Evolutionary conservation across 1,140 invertebrate species (phyloP).

Genomic region (Drosophila kohkoa): DNA sequence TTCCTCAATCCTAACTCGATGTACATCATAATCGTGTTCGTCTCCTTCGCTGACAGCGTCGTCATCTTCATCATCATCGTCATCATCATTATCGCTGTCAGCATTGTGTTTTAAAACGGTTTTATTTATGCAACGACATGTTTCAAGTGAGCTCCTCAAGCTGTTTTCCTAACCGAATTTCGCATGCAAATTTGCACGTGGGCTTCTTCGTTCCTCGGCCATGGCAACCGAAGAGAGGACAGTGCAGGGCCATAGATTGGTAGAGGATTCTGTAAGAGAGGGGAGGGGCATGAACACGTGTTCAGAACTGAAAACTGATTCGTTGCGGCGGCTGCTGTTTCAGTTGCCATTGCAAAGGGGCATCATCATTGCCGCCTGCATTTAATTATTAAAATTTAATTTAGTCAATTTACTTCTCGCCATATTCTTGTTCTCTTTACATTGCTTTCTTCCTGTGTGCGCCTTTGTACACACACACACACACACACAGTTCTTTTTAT

Average conservation of each 20-base stretch:
- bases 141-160: slow-evolving; percentile 61
- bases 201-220: slow-evolving; percentile 8
- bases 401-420: slow-evolving; percentile 67
- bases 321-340: slow-evolving; percentile 23
- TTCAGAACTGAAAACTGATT: slow-evolving; percentile 7
- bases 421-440: neutral
- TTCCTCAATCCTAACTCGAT: neutral
- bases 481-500: slow-evolving; percentile 32
- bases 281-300: no score
- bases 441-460: slow-evolving; percentile 5
- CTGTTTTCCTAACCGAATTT: slow-evolving; percentile 78
- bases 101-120: slow-evolving; percentile 66
- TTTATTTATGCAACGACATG: slow-evolving; percentile 81
- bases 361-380: slow-evolving; percentile 45
- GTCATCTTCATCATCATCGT: slow-evolving; percentile 13
- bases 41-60: neutral
- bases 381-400: slow-evolving; percentile 84
- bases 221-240: neutral
- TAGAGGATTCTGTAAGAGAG: no score
- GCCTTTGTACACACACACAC: neutral
- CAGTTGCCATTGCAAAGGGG: slow-evolving; percentile 3
- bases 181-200: slow-evolving; percentile 81
- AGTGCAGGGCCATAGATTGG: no score
- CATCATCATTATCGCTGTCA: slow-evolving; percentile 42
- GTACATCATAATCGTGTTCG: slow-evolving; percentile 40